Percentiles rank a stretch among this genome's conserved stretches.
Evolutionary conservation across 2,888 invertebrate species (phyloP).

Genomic region (Pachydiplax longipennis): DNA sequence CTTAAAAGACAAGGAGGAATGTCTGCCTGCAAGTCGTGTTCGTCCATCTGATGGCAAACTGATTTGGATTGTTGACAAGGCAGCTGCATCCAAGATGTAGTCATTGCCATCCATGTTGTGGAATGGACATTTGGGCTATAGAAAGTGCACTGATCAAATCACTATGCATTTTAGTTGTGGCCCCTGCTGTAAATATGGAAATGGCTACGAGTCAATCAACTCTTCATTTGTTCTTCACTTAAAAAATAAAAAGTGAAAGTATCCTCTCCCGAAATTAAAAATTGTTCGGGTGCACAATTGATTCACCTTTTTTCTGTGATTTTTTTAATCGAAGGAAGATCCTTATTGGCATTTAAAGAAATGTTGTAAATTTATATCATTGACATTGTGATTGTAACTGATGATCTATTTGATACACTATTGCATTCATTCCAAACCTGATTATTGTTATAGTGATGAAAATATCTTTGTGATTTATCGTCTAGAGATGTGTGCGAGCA

Average conservation of each 20-base stretch:
- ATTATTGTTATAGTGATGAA: slow-evolving; percentile 24
- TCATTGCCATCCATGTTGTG: not conserved
- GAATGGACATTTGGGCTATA: not conserved
- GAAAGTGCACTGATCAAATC: not conserved
- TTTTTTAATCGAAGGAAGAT: slow-evolving; percentile 31
- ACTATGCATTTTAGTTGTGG: slow-evolving; percentile 19
- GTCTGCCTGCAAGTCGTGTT: slow-evolving; percentile 80
- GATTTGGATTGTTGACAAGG: slow-evolving; percentile 65
- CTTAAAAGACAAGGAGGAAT: slow-evolving; percentile 72
- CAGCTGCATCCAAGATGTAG: slow-evolving; percentile 57
- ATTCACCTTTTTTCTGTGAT: slow-evolving; percentile 42
- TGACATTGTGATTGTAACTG: slow-evolving; percentile 28
- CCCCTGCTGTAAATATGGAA: slow-evolving; percentile 13
- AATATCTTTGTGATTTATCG: slow-evolving; percentile 27
- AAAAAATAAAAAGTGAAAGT: slow-evolving; percentile 34
- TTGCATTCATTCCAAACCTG: not conserved
- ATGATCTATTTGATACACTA: slow-evolving; percentile 34
- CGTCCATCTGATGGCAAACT: slow-evolving; percentile 73
- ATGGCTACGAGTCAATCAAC: slow-evolving; percentile 30
- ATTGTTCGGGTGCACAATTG: slow-evolving; percentile 38
- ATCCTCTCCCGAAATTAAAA: slow-evolving; percentile 8
- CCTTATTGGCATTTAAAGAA: slow-evolving; percentile 38
- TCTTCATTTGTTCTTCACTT: not conserved
- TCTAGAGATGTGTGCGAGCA: not conserved
- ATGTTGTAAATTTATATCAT: slow-evolving; percentile 39